These are phyloP conservation scores for human (Homo sapiens) DNA, from an alignment of 2,113 vertebrate species.

Conservation along the genomic window GRCh38 chr17:2966001-2966500, in stretches of 20 bases:
- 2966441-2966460: neutral
- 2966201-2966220: neutral
- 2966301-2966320: neutral
- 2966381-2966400: neutral
- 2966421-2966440: neutral
- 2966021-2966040: neutral
- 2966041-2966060: neutral
- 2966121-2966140: neutral
- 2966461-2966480: neutral
- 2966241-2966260: neutral
- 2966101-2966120: neutral
- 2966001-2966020: neutral
- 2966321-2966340: neutral
- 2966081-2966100: neutral
- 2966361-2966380: neutral
- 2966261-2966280: neutral
- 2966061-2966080: neutral
- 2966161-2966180: neutral
- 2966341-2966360: neutral
- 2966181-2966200: constrained; percentile 35
- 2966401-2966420: neutral
- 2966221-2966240: neutral
- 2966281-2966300: neutral
- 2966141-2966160: neutral
- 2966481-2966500: constrained; percentile 7